A percentile compares a stretch with the other conserved stretches of the same genome.
phyloP scores from a whole-genome alignment of 2,113 vertebrate genomes.

The Nothobranchius kuhntae region DNA sequence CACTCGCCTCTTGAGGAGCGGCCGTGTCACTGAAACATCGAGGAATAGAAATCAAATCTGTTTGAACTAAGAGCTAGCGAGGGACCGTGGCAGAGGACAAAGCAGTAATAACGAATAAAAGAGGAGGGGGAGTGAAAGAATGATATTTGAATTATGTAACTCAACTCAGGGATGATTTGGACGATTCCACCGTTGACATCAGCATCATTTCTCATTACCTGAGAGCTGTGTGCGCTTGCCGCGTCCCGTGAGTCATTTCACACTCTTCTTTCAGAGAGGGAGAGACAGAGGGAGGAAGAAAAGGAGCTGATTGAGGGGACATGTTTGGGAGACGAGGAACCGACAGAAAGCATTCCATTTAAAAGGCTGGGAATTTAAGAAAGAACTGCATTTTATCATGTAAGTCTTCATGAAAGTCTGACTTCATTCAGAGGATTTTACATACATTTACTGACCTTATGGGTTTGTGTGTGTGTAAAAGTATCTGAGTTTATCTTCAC shows the following conservation, averaged over 20 bases:
- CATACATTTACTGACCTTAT: not conserved
- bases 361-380: conserved; percentile 31
- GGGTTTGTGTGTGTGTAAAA: not conserved
- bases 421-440: conserved; percentile 4
- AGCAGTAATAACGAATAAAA: conserved; percentile 71
- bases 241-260: conserved; percentile 69
- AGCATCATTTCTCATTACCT: conserved; percentile 82
- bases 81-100: conserved; percentile 68
- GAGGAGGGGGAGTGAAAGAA: conserved; percentile 70
- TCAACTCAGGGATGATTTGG: conserved; percentile 77
- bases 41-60: conserved; percentile 74
- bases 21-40: conserved; percentile 67
- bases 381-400: conserved; percentile 23
- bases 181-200: conserved; percentile 75
- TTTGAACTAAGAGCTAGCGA: conserved; percentile 67
- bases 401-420: conserved; percentile 32
- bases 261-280: conserved; percentile 45
- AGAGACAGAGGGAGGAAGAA: conserved; percentile 19
- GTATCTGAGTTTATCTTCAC: too few relatives aligned
- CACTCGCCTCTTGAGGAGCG: conserved; percentile 62
- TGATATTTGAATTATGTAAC: conserved; percentile 80
- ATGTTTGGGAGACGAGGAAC: conserved; percentile 48
- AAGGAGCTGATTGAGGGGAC: conserved; percentile 31
- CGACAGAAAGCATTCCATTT: conserved; percentile 49
- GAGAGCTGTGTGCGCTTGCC: conserved; percentile 58